phyloP scores from a whole-genome alignment of 2,113 vertebrate genomes.

The Dascyllus trimaculatus region DNA sequence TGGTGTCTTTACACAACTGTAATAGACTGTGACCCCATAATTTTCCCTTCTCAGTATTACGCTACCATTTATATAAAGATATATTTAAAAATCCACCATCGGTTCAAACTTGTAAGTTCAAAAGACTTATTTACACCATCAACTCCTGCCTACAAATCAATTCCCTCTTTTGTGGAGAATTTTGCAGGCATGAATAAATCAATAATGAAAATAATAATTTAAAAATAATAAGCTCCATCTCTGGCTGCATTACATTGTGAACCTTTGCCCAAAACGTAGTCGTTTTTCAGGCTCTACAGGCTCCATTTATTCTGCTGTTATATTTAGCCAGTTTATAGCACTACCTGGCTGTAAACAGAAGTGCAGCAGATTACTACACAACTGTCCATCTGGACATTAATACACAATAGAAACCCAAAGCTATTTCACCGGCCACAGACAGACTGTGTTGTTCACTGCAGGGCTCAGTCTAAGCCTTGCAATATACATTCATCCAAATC shows the following conservation, averaged over 20 bases:
- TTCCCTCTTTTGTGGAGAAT: not conserved
- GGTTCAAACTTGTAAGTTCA: not conserved
- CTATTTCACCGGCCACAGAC: constrained; percentile 55
- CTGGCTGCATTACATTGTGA: not conserved
- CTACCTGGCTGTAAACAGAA: constrained; percentile 72
- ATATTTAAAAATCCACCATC: no score
- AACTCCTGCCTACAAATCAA: not conserved
- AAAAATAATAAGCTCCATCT: not conserved
- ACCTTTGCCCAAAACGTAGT: not conserved
- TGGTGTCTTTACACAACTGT: no score
- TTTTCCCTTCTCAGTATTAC: no score
- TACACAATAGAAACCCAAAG: constrained; percentile 65
- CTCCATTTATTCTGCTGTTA: constrained; percentile 22
- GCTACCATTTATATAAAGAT: no score
- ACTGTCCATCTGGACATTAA: constrained; percentile 80
- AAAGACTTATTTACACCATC: not conserved
- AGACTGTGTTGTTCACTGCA: constrained; percentile 57
- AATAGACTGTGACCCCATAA: no score
- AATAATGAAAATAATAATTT: not conserved
- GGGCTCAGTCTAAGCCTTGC: constrained; percentile 38
- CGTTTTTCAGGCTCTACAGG: constrained; percentile 8
- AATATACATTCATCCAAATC: constrained; percentile 45
- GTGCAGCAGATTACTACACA: constrained; percentile 66
- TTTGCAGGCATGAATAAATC: not conserved
- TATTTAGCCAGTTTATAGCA: constrained; percentile 54